Percentiles rank a stretch among this genome's conserved stretches.
phyloP scores from a whole-genome alignment of 35 echinoderm and acorn worm species.

The Apostichopus parvimensis region DNA sequence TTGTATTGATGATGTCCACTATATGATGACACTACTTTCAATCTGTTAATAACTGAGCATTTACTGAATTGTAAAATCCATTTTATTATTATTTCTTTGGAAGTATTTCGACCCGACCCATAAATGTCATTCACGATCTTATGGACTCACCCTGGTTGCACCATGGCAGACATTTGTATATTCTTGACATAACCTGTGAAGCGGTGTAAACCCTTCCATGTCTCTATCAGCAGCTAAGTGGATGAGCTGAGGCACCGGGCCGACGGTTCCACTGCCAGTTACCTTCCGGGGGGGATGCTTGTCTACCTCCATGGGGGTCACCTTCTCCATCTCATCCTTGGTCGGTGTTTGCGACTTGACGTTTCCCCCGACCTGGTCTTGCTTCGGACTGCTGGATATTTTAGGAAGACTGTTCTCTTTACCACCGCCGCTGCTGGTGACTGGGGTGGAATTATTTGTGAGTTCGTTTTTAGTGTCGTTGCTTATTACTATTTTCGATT shows the following conservation, averaged over 20 bases:
- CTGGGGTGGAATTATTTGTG: neutral
- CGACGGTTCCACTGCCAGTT: neutral
- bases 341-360: neutral
- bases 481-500: neutral
- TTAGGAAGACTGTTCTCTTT: conserved; percentile 2
- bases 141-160: conserved; percentile 11
- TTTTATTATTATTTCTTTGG: too few species aligned
- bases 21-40: too few species aligned
- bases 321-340: neutral
- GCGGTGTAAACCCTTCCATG: conserved; percentile 1
- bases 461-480: neutral
- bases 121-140: too few species aligned
- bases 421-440: neutral
- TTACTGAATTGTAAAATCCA: too few species aligned
- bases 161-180: neutral
- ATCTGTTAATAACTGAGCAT: too few species aligned
- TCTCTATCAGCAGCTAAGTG: conserved; percentile 25
- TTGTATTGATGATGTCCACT: too few species aligned
- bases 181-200: conserved; percentile 34
- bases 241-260: neutral
- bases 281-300: neutral
- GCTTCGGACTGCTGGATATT: neutral
- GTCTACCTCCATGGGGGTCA: conserved; percentile 23
- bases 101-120: too few species aligned
- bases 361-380: too few species aligned